Evolutionary conservation across 2,888 invertebrate genomes (phyloP).

Genomic region (Leptogaster cylindrica): DNA sequence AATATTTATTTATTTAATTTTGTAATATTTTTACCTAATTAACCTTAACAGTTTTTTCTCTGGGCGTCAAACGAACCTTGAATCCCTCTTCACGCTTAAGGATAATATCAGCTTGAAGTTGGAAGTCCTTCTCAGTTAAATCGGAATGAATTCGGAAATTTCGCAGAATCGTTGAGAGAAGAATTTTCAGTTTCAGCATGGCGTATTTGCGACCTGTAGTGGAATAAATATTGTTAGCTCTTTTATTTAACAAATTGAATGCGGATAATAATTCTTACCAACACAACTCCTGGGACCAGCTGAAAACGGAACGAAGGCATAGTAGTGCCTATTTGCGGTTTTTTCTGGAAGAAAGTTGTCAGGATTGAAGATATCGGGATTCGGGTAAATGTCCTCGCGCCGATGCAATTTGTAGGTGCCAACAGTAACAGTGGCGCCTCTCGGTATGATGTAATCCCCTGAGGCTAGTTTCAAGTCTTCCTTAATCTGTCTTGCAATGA

Average conservation of each 20-base stretch:
- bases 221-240: conserved; percentile 37
- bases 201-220: conserved; percentile 77
- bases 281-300: conserved; percentile 83
- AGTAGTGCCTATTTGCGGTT: conserved; percentile 78
- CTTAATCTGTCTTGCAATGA: conserved; percentile 75
- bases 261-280: too few relatives aligned
- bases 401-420: conserved; percentile 75
- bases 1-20: too few relatives aligned
- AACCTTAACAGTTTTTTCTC: conserved; percentile 54
- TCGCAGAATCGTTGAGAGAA: conserved; percentile 76
- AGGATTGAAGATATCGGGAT: conserved; percentile 80
- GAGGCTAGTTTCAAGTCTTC: conserved; percentile 76
- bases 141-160: conserved; percentile 75
- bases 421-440: conserved; percentile 73
- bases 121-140: conserved; percentile 72
- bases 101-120: conserved; percentile 78
- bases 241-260: conserved; percentile 47
- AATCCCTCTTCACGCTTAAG: conserved; percentile 79
- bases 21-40: too few relatives aligned
- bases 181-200: conserved; percentile 79
- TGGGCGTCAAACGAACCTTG: conserved; percentile 73
- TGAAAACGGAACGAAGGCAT: conserved; percentile 82
- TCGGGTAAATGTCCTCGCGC: conserved; percentile 73
- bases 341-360: conserved; percentile 85
- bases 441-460: conserved; percentile 70